Percentiles rank a stretch among this genome's conserved stretches.
Conservation (phyloP, 2,888 invertebrate species). For the Cynaeus angustus region DNA sequence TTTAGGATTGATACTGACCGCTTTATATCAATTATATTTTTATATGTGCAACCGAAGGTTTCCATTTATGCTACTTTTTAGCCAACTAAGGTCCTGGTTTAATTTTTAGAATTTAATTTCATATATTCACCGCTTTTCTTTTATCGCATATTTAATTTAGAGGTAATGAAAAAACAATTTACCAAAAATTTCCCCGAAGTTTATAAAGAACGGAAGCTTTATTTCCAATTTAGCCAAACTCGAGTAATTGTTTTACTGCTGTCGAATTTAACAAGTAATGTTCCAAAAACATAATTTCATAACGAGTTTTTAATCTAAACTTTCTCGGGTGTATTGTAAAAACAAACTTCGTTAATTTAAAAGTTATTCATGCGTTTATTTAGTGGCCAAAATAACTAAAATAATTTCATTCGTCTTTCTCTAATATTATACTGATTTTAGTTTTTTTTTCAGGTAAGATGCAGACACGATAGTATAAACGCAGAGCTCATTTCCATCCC, state of each 20-base stretch:
- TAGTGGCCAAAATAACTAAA: not conserved
- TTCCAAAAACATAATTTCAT: conserved; percentile 16
- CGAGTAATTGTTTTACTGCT: conserved; percentile 21
- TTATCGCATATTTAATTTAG: conserved; percentile 8
- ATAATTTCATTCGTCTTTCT: not conserved
- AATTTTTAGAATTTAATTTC: not conserved
- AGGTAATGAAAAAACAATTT: conserved; percentile 19
- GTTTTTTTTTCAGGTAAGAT: conserved; percentile 44
- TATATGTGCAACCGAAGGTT: not conserved
- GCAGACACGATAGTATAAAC: not conserved
- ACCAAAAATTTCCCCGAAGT: conserved; percentile 8
- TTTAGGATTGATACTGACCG: not conserved
- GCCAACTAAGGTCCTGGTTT: not conserved
- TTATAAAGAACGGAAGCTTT: conserved; percentile 17
- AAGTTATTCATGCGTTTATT: not conserved
- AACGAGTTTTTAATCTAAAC: conserved; percentile 20
- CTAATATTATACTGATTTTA: conserved; percentile 2
- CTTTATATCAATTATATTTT: not conserved
- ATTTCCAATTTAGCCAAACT: conserved; percentile 20
- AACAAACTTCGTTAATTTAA: conserved; percentile 2
- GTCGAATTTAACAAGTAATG: conserved; percentile 18
- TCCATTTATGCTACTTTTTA: not conserved
- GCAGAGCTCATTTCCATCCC: conserved; percentile 5
- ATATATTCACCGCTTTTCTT: not conserved
- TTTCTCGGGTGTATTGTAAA: conserved; percentile 12